A percentile compares a stretch with the other conserved stretches of the same genome.
Evolutionary conservation across 2,797 vertebrate genomes (phyloP).

Genomic region (Thaleichthys pacificus): DNA sequence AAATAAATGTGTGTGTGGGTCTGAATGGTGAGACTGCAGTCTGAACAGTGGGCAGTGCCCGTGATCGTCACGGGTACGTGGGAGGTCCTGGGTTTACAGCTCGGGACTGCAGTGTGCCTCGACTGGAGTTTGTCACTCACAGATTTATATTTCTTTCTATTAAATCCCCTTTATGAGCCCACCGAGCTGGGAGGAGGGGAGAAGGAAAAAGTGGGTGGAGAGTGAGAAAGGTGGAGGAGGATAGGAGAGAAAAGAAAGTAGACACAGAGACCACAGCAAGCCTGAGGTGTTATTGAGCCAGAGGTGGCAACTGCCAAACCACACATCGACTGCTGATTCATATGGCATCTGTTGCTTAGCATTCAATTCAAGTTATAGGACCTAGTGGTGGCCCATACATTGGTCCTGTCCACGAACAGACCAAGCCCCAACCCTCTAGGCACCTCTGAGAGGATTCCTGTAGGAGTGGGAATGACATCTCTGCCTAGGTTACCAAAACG

Average conservation of each 20-base stretch:
- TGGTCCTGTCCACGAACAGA: neutral
- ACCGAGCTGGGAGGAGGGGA: slow-evolving; percentile 7
- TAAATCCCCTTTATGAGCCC: slow-evolving; percentile 70
- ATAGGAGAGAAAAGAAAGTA: neutral
- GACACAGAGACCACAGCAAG: slow-evolving; percentile 30
- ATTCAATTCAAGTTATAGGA: slow-evolving; percentile 3
- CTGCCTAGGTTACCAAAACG: too few species aligned
- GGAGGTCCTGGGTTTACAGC: slow-evolving; percentile 68
- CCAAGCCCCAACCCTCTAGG: neutral
- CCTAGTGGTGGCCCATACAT: neutral
- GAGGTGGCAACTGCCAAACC: slow-evolving; percentile 34
- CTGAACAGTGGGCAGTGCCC: slow-evolving; percentile 41
- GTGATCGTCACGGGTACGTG: slow-evolving; percentile 35
- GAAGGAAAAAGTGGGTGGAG: neutral
- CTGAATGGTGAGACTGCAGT: slow-evolving; percentile 22
- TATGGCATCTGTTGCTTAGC: slow-evolving; percentile 8
- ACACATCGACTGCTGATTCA: slow-evolving; percentile 19
- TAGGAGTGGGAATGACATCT: neutral
- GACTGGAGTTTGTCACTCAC: slow-evolving; percentile 68
- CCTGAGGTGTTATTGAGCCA: slow-evolving; percentile 37
- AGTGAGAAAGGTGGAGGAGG: neutral
- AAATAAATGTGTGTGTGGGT: neutral
- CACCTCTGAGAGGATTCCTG: neutral
- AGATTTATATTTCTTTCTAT: slow-evolving; percentile 73
- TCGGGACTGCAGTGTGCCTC: slow-evolving; percentile 39